Evolutionary conservation across 2,113 vertebrate genomes (phyloP).

Genomic region (Cochlearius cochlearius): DNA sequence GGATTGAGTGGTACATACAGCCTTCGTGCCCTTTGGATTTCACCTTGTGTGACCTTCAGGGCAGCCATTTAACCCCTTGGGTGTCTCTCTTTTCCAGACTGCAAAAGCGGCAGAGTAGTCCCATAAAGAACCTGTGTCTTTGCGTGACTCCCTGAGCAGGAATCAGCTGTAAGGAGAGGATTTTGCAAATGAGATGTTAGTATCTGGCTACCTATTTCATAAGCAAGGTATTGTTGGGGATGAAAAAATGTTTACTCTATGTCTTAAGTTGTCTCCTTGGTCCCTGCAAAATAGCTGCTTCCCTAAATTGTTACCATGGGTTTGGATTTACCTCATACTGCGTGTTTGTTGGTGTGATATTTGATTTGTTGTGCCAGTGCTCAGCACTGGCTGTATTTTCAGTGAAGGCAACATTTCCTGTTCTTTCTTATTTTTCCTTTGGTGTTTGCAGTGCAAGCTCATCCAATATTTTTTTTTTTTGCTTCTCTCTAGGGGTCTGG

Average conservation of each 20-base stretch:
- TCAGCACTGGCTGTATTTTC: background rate
- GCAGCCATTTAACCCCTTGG: background rate
- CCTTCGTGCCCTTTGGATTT: background rate
- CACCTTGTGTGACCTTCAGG: background rate
- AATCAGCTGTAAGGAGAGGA: background rate
- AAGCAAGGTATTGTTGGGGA: background rate
- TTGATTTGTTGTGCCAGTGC: background rate
- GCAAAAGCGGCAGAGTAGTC: background rate
- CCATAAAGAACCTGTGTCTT: background rate
- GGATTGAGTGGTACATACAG: background rate
- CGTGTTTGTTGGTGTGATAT: background rate
- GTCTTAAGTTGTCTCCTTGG: background rate
- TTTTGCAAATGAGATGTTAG: background rate
- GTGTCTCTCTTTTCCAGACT: background rate
- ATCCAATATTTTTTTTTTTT: background rate
- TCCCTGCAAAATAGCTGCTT: background rate
- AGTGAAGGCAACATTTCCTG: background rate
- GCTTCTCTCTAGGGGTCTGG: rapidly evolving
- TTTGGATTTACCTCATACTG: background rate
- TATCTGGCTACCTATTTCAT: background rate
- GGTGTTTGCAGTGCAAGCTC: background rate
- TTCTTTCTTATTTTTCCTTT: background rate
- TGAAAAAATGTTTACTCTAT: background rate
- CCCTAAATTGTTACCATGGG: background rate
- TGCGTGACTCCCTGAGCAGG: background rate